phyloP scores from a whole-genome alignment of 1,140 invertebrate species.

The Pseudomyrmex cubaensis region DNA sequence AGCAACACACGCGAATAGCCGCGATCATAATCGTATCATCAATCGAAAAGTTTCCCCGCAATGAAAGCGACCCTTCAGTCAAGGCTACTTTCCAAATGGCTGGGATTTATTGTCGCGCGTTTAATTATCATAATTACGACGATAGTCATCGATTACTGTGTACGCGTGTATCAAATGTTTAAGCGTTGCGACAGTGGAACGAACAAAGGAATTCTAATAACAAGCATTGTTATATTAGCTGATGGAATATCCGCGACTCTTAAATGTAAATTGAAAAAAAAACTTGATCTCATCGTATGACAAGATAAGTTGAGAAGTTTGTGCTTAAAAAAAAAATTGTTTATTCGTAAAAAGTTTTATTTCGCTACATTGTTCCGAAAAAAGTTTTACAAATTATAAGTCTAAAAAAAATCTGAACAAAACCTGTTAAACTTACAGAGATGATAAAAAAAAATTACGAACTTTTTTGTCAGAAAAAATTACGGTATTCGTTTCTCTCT shows the following conservation, averaged over 20 bases:
- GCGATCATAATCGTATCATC: slow-evolving; percentile 47
- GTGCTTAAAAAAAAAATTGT: not conserved
- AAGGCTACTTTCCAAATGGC: not conserved
- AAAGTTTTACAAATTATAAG: no score
- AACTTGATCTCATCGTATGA: not conserved
- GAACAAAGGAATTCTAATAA: slow-evolving; percentile 10
- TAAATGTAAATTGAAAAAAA: not conserved
- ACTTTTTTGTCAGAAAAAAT: not conserved
- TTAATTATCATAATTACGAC: slow-evolving; percentile 47
- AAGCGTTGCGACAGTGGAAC: not conserved
- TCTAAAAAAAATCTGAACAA: no score
- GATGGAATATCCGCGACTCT: not conserved
- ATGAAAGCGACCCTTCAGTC: slow-evolving; percentile 31
- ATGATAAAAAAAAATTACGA: not conserved
- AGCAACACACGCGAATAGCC: slow-evolving; percentile 1
- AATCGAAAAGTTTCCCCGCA: slow-evolving; percentile 27
- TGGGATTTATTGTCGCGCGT: not conserved
- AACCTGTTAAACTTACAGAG: no score
- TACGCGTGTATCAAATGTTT: not conserved
- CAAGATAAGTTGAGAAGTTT: no score
- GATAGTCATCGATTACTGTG: not conserved
- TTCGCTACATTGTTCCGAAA: no score
- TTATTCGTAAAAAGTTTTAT: not conserved
- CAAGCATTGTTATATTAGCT: slow-evolving; percentile 21
- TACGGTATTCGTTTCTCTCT: not conserved